Evolutionary conservation across 2,113 vertebrate genomes (phyloP), one percentile per base, ranked within the genome.

Genomic region (Pomatostomus ruficeps): DNA sequence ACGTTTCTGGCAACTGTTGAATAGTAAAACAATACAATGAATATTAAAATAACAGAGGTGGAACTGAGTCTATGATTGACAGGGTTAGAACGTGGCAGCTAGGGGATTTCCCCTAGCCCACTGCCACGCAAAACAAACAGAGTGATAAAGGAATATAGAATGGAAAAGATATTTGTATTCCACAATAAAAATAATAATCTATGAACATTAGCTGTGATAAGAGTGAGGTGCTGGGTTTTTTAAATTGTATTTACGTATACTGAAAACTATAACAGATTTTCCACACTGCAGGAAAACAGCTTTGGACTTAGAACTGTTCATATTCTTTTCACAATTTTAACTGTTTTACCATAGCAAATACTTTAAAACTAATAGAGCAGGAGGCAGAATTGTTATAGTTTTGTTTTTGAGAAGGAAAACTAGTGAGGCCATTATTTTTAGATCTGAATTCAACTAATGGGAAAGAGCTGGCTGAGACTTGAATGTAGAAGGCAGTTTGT

Each of bases 201-300:
- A 5, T 45, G 29, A 48, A 38, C 63, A 6, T 26, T 74, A 59
- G 2, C 12, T 74, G 8, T 29, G 73, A 42, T 35, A 66, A 58
- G 12, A 51, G 11, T 19, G 51, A 38, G 3, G 3, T 57, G 4
- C 3, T 31, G 8, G 4, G 0, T 0, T 5, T 48, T 78, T 78
- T 22, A 1, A 11, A 10, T 52, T 33, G 4, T 38, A 35, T 62
- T 51, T 43, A 16, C 3, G 2, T 51, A 7, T 35, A 62, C 29
- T 46, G 11, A 38, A 72, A 17, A 40, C 3, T 35, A 8, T 18
- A 35, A 25, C 1, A 59, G 1, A 33, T 71, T 80, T 57, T 46
- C 18, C 74, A 21, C 15, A 4, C 68, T 66, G 15, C 7, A 54
- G 33, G 18, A 78, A 43, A 71, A 14, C 7, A 77, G 6, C 4